Conservation (phyloP, 2,113 vertebrate species). For the Brachirus orientalis region DNA sequence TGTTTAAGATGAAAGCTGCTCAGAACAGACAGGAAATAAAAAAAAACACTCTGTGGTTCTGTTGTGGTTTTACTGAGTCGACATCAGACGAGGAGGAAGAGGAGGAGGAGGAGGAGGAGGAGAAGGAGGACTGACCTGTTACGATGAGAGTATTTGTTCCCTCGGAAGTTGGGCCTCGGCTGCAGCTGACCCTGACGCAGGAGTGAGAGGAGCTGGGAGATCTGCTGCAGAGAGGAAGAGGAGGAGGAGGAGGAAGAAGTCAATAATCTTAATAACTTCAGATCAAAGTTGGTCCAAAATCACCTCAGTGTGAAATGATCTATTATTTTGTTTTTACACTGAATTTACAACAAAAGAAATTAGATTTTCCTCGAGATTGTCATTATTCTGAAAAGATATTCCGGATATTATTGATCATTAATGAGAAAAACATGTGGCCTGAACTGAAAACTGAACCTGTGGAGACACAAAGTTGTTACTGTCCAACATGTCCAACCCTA, state of each 20-base stretch:
- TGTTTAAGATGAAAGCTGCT: neutral
- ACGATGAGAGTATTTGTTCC: slow-evolving; percentile 74
- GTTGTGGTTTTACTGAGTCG: slow-evolving; percentile 5
- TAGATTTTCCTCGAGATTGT: too few species aligned
- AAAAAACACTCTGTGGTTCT: neutral
- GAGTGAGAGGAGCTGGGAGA: slow-evolving; percentile 96
- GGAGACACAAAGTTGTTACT: too few species aligned
- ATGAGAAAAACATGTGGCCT: too few species aligned
- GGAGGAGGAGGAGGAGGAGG: neutral
- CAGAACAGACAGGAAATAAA: neutral
- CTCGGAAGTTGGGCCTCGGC: slow-evolving; percentile 72
- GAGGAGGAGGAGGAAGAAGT: neutral
- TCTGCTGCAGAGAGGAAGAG: slow-evolving; percentile 85
- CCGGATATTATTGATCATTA: too few species aligned
- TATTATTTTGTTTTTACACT: too few species aligned
- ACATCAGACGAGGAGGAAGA: neutral
- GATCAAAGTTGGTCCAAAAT: too few species aligned
- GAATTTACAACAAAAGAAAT: too few species aligned
- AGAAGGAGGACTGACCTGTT: slow-evolving; percentile 55
- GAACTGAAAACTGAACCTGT: too few species aligned
- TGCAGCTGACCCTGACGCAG: slow-evolving; percentile 81
- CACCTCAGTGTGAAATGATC: too few species aligned
- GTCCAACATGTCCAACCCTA: too few species aligned
- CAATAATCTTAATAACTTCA: too few species aligned
- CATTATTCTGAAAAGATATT: too few species aligned